phyloP scores from a whole-genome alignment of 2,888 invertebrate species.

The Biston stratarius region DNA sequence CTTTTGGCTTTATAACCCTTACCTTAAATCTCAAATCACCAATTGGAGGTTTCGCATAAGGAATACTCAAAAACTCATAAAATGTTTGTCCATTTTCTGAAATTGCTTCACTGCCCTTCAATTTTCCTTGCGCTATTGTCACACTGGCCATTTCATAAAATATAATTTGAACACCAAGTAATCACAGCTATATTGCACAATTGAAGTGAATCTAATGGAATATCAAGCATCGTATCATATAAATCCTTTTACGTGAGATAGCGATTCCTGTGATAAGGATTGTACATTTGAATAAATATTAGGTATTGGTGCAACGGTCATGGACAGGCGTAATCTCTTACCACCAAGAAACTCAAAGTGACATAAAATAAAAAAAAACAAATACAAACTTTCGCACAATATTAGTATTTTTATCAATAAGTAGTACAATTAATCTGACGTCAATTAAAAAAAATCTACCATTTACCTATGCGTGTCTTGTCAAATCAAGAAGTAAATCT shows the following conservation, averaged over 20 bases:
- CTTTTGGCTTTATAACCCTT: background rate
- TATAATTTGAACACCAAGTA: background rate
- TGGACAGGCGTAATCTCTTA: too few relatives aligned
- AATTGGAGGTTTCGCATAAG: conserved; percentile 85
- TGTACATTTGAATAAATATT: background rate
- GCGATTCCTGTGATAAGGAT: conserved; percentile 5
- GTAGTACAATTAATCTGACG: too few relatives aligned
- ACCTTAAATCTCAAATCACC: conserved; percentile 70
- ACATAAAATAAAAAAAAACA: too few relatives aligned
- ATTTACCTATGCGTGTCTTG: too few relatives aligned
- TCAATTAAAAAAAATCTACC: too few relatives aligned
- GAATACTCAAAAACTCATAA: conserved; percentile 78
- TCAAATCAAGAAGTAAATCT: too few relatives aligned
- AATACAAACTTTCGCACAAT: too few relatives aligned
- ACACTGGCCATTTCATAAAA: conserved; percentile 55
- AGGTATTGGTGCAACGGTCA: background rate
- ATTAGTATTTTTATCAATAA: too few relatives aligned
- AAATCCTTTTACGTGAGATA: conserved; percentile 21
- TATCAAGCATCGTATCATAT: conserved; percentile 7
- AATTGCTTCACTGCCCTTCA: conserved; percentile 65
- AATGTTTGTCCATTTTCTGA: conserved; percentile 71
- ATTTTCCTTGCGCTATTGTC: conserved; percentile 63
- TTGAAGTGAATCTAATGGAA: background rate
- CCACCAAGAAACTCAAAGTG: too few relatives aligned
- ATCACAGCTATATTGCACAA: conserved; percentile 4